phyloP scores from a whole-genome alignment of 2,888 invertebrate species.

The Scaptomyza caliginosa region DNA sequence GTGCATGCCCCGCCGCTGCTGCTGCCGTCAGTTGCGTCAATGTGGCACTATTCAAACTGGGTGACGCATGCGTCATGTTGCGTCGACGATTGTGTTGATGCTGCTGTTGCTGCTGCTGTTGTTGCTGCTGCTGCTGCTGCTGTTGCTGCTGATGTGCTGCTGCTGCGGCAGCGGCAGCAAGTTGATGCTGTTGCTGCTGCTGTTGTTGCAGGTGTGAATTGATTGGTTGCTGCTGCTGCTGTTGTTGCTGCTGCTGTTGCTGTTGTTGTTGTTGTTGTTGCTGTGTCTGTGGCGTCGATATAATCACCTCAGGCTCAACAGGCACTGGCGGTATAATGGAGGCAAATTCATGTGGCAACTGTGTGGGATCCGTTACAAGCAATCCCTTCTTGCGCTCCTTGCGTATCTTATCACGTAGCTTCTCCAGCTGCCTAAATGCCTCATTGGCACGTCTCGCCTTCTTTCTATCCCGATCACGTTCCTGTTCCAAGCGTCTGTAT shows the following conservation, averaged over 20 bases:
- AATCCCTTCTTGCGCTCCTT: conserved; percentile 82
- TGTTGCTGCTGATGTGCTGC: conserved; percentile 40
- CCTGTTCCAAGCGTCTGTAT: conserved; percentile 81
- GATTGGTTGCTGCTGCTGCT: conserved; percentile 57
- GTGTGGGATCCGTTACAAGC: conserved; percentile 75
- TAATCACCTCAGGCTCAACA: conserved; percentile 80
- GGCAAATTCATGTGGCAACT: conserved; percentile 77
- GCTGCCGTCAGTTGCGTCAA: conserved; percentile 55
- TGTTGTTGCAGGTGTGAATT: conserved; percentile 47
- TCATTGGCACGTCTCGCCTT: conserved; percentile 82
- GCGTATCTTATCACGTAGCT: conserved; percentile 82
- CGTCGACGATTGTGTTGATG: conserved; percentile 58
- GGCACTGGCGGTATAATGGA: conserved; percentile 75
- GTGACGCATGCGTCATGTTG: conserved; percentile 58
- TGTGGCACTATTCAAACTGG: conserved; percentile 34
- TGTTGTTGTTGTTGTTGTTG: conserved; percentile 56
- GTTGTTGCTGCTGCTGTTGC: conserved; percentile 52
- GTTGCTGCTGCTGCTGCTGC: conserved; percentile 40
- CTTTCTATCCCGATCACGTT: conserved; percentile 82
- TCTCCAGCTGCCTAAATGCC: conserved; percentile 81
- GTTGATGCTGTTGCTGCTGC: conserved; percentile 43
- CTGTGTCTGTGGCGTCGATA: conserved; percentile 62
- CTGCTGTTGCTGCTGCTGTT: conserved; percentile 38
- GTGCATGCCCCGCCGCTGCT: conserved; percentile 47
- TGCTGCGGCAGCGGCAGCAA: conserved; percentile 41